These are phyloP conservation scores for Cerceris ruficornis DNA, from an alignment of 2,888 invertebrate species.

Conservation along the genomic window DNA sequence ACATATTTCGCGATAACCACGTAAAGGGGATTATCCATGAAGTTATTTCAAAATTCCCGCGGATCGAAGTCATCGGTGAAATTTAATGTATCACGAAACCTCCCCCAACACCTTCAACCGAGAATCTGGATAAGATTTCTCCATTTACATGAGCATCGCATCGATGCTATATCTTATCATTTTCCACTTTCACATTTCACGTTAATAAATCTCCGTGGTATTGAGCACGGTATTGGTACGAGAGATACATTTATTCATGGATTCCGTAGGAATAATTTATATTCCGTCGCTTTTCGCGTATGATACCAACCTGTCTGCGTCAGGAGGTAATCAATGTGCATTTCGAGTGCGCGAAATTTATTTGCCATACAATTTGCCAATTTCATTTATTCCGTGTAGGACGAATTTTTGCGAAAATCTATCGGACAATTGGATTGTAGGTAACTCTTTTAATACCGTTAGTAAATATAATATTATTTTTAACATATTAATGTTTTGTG, in stretches of 20 bases:
- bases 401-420: no score
- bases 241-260: slow-evolving; percentile 27
- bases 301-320: background rate
- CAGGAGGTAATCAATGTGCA: background rate
- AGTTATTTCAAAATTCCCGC: background rate
- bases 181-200: slow-evolving; percentile 6
- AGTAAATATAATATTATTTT: no score
- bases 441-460: no score
- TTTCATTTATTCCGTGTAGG: no score
- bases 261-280: slow-evolving; percentile 25
- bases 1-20: background rate
- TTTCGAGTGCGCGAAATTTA: background rate
- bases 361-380: no score
- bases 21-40: background rate
- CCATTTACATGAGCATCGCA: slow-evolving; percentile 13
- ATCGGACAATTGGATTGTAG: no score
- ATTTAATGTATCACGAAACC: background rate
- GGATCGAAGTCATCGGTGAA: background rate
- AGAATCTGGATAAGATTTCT: slow-evolving; percentile 11
- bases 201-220: slow-evolving; percentile 15
- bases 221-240: background rate
- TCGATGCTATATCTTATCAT: slow-evolving; percentile 24
- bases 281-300: slow-evolving; percentile 24
- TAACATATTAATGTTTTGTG: no score
- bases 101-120: background rate